Evolutionary conservation across 2,888 invertebrate genomes (phyloP), one percentile per base, ranked within the genome.

Genomic region (Agapostemon virescens): DNA sequence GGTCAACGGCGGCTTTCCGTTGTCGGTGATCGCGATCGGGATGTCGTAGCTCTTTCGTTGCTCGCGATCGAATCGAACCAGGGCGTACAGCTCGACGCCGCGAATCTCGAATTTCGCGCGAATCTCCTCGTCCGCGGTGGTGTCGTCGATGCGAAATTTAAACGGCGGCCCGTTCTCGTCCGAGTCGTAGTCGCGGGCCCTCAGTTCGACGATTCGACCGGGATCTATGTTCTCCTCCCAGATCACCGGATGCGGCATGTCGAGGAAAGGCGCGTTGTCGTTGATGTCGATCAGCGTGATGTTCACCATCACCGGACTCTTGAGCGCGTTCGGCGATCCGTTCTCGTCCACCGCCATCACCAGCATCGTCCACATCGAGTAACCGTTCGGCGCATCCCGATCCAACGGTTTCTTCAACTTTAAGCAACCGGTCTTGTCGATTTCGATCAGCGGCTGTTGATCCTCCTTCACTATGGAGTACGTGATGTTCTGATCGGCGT

Each of bases 231-330:
- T 97, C 93, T 98, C 98, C 87, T 95, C 94, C 97, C 97, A 98
- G 40, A 97, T 95, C 0, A 97, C 96, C 0, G 96, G 96, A 92
- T 96, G 95, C 5, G 95, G 94, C 95, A 96, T 97, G 61, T 96
- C 96, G 80, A 98, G 94, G 91, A 96, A 96, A 0, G 99, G 99
- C 0, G 97, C 97, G 92, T 99, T 98, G 92, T 99, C 99, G 92
- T 99, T 99, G 89, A 98, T 97, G 90, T 99, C 99, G 20, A 90
- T 92, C 42, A 96, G 92, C 6, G 92, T 93, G 36, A 95, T 96
- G 42, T 94, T 93, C 36, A 97, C 96, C 88, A 95, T 95, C 0
- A 95, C 95, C 2, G 95, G 95, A 0, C 95, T 94, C 78, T 95
- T 94, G 72, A 95, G 91, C 0, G 94, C 93, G 33, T 95, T 95